Evolutionary conservation across 2,888 invertebrate species (phyloP).

Genomic region (Xestia c-nigrum): DNA sequence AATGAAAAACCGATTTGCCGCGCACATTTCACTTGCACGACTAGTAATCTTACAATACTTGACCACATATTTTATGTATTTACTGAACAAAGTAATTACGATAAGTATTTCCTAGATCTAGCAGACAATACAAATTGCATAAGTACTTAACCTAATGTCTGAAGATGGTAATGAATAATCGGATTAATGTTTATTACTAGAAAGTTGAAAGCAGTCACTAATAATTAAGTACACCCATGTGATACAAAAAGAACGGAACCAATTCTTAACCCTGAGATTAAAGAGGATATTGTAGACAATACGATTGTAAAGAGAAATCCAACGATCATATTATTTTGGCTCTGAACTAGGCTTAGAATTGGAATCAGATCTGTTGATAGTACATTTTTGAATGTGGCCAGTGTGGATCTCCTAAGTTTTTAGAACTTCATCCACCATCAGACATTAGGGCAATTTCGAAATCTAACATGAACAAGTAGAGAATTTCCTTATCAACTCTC

Average conservation of each 20-base stretch:
- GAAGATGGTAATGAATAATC: not conserved
- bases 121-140: conserved; percentile 7
- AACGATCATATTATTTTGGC: not conserved
- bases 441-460: not conserved
- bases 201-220: conserved; percentile 2
- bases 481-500: conserved; percentile 4
- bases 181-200: not conserved
- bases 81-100: conserved; percentile 1
- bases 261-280: not conserved
- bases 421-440: too few species aligned
- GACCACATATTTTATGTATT: conserved; percentile 1
- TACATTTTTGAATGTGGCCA: not conserved
- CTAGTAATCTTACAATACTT: conserved; percentile 17
- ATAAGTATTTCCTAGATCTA: conserved; percentile 5
- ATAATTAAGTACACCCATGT: not conserved
- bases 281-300: not conserved
- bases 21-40: conserved; percentile 33
- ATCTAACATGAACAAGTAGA: not conserved
- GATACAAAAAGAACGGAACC: not conserved
- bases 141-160: not conserved
- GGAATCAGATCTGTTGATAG: not conserved
- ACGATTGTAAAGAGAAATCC: not conserved
- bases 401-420: not conserved
- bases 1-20: conserved; percentile 21
- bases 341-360: not conserved